These are phyloP conservation scores for Macropus fuliginosus DNA, from an alignment of 2,797 vertebrate species.

Conservation along the genomic window DNA sequence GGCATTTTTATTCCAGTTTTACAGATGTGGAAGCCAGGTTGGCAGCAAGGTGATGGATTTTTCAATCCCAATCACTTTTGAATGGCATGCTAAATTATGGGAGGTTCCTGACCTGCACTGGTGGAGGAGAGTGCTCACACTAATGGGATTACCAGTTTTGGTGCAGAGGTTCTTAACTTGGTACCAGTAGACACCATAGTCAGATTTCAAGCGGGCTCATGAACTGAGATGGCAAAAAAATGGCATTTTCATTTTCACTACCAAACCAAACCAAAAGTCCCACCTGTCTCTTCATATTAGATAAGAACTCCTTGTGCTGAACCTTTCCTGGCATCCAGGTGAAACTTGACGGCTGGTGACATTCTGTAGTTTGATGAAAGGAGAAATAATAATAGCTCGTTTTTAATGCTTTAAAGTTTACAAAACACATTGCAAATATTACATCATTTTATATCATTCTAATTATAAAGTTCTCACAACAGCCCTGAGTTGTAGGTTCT, in stretches of 20 bases:
- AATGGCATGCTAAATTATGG: background rate
- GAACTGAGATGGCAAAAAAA: background rate
- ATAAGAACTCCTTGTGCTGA: background rate
- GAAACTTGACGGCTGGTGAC: background rate
- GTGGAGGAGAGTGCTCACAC: background rate
- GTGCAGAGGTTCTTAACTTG: background rate
- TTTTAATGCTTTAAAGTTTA: background rate
- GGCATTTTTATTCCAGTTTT: background rate
- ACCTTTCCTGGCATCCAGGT: background rate
- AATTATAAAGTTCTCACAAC: slow-evolving; percentile 2
- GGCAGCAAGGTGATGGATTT: background rate
- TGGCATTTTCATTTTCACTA: background rate
- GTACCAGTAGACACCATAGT: background rate
- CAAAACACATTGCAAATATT: background rate
- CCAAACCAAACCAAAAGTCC: background rate
- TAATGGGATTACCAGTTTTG: background rate
- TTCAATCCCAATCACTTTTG: background rate
- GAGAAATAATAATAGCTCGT: background rate
- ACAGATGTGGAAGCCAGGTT: background rate
- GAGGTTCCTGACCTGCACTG: background rate
- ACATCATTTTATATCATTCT: slow-evolving; percentile 43
- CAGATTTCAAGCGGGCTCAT: background rate
- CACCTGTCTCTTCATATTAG: background rate
- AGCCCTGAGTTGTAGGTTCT: background rate
- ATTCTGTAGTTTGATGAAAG: background rate